Percentiles rank a stretch among this genome's conserved stretches.
Conservation (phyloP, 35 echinoderm and acorn worm genomes). For the Diadema setosum region DNA sequence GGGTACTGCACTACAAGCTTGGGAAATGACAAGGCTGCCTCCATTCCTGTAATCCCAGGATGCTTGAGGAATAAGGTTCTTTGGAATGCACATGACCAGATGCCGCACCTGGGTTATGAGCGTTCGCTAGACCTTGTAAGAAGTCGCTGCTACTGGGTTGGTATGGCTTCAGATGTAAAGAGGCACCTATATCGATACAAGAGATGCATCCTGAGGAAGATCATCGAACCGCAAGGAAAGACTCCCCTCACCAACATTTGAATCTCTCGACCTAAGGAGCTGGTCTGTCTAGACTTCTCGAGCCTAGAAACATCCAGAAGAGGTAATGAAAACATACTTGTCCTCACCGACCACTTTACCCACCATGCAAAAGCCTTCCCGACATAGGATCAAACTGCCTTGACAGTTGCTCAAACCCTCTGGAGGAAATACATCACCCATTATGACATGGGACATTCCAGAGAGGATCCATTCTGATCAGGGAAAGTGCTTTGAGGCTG, state of each 20-base stretch:
- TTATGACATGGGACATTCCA: too few species aligned
- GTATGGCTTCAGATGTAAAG: constrained; percentile 10
- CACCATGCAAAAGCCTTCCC: not conserved
- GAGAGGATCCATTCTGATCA: too few species aligned
- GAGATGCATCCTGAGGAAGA: not conserved
- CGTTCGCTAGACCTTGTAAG: not conserved
- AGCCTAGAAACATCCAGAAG: constrained; percentile 30
- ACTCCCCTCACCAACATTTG: not conserved
- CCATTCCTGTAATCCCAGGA: constrained; percentile 22
- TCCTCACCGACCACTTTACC: not conserved
- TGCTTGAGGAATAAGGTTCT: constrained; percentile 20
- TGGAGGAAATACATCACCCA: too few species aligned
- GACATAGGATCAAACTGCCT: constrained; percentile 26
- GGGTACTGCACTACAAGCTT: not conserved
- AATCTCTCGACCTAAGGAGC: constrained; percentile 9
- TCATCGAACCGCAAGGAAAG: not conserved
- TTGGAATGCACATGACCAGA: constrained; percentile 24
- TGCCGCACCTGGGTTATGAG: constrained; percentile 34
- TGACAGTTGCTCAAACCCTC: constrained; percentile 30
- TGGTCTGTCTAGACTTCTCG: constrained; percentile 48
- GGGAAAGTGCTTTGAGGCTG: too few species aligned
- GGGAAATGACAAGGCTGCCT: not conserved
- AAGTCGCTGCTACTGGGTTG: constrained; percentile 15
- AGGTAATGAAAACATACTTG: constrained; percentile 1
- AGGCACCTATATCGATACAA: not conserved